A percentile compares a stretch with the other conserved stretches of the same genome.
Conservation (phyloP, 1,140 invertebrate species). For the Drosophila kohkoa region DNA sequence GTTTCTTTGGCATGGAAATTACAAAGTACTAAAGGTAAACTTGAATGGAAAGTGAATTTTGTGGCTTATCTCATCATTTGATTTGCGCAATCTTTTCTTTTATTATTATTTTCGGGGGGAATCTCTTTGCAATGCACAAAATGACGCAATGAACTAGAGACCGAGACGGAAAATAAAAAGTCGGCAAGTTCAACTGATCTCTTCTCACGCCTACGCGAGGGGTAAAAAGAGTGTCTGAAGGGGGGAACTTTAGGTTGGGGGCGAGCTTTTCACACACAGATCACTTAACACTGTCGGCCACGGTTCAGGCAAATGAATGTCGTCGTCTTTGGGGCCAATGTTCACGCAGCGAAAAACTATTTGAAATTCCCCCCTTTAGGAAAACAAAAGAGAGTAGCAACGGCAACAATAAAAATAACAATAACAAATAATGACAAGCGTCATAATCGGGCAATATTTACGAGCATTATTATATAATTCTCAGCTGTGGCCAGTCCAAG, state of each 20-base stretch:
- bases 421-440: slow-evolving; percentile 29
- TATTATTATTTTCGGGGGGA: not conserved
- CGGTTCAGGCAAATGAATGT: slow-evolving; percentile 11
- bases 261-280: slow-evolving; percentile 14
- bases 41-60: slow-evolving; percentile 16
- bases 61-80: slow-evolving; percentile 7
- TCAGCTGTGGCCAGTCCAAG: slow-evolving; percentile 20
- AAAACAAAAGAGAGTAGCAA: not conserved
- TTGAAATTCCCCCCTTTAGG: slow-evolving; percentile 4
- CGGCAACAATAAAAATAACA: slow-evolving; percentile 13
- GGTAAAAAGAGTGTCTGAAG: slow-evolving; percentile 4
- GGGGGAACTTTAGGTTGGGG: not conserved
- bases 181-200: not conserved
- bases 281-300: slow-evolving; percentile 32
- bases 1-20: slow-evolving; percentile 1
- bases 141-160: slow-evolving; percentile 2
- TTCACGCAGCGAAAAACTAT: slow-evolving; percentile 41
- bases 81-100: slow-evolving; percentile 5
- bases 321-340: not conserved
- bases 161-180: not conserved
- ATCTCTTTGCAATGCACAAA: not conserved
- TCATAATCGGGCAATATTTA: slow-evolving; percentile 44
- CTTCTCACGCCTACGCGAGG: slow-evolving; percentile 14
- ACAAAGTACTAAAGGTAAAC: not conserved
- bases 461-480: slow-evolving; percentile 43